Conservation (phyloP, 2,888 invertebrate species). For the Crossocerus cetratus region DNA sequence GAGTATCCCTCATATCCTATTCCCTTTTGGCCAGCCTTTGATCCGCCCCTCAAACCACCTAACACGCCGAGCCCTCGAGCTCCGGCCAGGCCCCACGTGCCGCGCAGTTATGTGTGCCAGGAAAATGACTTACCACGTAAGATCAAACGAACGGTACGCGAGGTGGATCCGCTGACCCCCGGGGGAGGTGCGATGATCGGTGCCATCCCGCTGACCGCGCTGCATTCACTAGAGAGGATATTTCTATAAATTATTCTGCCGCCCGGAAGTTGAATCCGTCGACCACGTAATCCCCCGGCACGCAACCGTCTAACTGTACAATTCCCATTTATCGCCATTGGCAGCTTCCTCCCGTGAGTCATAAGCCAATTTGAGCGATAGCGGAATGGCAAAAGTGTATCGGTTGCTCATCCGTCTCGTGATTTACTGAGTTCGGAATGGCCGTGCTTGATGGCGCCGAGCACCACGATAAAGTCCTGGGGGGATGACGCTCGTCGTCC, state of each 20-base stretch:
- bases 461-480: slow-evolving; percentile 6
- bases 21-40: slow-evolving; percentile 41
- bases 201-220: no score
- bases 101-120: slow-evolving; percentile 31
- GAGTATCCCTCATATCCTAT: slow-evolving; percentile 38
- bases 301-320: slow-evolving; percentile 24
- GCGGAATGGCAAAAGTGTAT: slow-evolving; percentile 18
- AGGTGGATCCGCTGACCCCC: not conserved
- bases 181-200: no score
- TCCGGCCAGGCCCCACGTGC: slow-evolving; percentile 19
- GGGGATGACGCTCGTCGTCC: not conserved
- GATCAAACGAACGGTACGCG: slow-evolving; percentile 38
- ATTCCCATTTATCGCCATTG: slow-evolving; percentile 63
- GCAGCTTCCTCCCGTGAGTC: slow-evolving; percentile 28
- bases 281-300: no score
- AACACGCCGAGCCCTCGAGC: slow-evolving; percentile 25
- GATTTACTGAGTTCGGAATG: slow-evolving; percentile 32
- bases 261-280: no score
- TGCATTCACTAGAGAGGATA: no score
- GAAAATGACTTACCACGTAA: slow-evolving; percentile 32
- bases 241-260: no score
- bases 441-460: not conserved
- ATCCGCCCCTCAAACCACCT: slow-evolving; percentile 27
- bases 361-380: slow-evolving; percentile 29
- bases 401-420: slow-evolving; percentile 29